Base-by-base conservation (phyloP, 2,113 vertebrate genomes). In the Caloenas nicobarica region DNA sequence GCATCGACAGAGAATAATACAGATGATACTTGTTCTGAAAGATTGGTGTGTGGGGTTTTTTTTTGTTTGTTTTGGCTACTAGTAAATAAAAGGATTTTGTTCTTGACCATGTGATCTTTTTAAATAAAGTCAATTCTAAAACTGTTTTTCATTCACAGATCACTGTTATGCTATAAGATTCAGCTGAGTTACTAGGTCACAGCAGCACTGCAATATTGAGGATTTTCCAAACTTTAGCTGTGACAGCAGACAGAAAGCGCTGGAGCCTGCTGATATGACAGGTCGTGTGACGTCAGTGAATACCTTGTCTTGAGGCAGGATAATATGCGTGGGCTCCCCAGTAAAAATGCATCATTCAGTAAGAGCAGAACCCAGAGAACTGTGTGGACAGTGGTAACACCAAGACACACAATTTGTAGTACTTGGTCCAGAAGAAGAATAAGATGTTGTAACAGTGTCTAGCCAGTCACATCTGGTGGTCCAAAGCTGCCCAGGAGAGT, bases 351-450 rank as follows among this genome's bases (percentile, higher is more conserved):
- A 61, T 34, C 50, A 6, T 85, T 69, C 57, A 26, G 44, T 46
- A 61, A 11, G 29, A 89, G 51, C 76, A 86, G 69, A 87, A 65
- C 60, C 46, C 22, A 10, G 44, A 88, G 87, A 70, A 11, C 22
- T 77, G 11, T 12, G 24, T 48, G 66, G 53, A 24, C 48, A 73
- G 62, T 3, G 0, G 36, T 65, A 66, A 34, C 62, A 70, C 82
- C 89, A 73, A 19, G 96, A 91, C 87, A 88, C 87, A 42, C 85
- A 42, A 91, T 90, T 96, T 93, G 91, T 91, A 95, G 54, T 94
- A 56, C 34, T 94, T 94, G 96, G 58, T 86, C 68, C 85, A 89
- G 51, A 70, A 87, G 48, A 93, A 80, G 81, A 93, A 38, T 77
- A 88, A 94, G 85, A 91, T 91, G 84, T 93, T 88, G 62, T 76